A percentile compares a stretch with the other conserved stretches of the same genome.
These are phyloP conservation scores for Neoscelio sp. DNA, from an alignment of 2,888 invertebrate species.

Conservation along the genomic window DNA sequence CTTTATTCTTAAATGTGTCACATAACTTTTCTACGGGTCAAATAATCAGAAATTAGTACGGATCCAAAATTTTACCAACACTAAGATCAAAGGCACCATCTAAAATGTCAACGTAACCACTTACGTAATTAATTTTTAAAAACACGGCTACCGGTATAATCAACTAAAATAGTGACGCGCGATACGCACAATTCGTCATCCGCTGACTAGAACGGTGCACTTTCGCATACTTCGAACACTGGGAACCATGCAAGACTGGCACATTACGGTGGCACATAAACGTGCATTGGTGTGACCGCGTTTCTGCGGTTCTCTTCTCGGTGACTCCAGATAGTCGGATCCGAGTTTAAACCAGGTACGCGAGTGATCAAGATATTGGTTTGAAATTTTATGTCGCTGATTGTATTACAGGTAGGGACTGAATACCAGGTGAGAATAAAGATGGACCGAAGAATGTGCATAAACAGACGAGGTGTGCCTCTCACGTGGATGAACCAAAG, in stretches of 20 bases:
- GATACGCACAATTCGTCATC: constrained; percentile 51
- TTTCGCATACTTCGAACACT: constrained; percentile 35
- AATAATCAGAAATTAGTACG: too few relatives aligned
- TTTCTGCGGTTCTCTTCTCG: constrained; percentile 65
- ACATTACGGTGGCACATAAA: constrained; percentile 43
- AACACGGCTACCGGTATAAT: constrained; percentile 3
- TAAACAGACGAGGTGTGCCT: constrained; percentile 21
- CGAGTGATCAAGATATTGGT: constrained; percentile 3
- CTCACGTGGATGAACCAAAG: constrained; percentile 40
- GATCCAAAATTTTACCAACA: too few relatives aligned
- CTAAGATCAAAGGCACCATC: too few relatives aligned
- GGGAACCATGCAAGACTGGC: constrained; percentile 54
- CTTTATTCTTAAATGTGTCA: too few relatives aligned
- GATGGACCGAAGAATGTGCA: constrained; percentile 15
- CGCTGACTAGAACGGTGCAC: constrained; percentile 52
- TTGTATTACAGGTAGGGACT: not conserved
- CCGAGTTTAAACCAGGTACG: constrained; percentile 4
- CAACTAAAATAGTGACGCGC: constrained; percentile 17
- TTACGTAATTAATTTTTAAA: constrained; percentile 30
- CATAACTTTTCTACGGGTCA: too few relatives aligned
- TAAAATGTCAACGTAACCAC: constrained; percentile 5
- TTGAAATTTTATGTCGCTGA: constrained; percentile 14
- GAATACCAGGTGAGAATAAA: not conserved
- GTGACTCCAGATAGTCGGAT: constrained; percentile 13
- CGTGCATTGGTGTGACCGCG: constrained; percentile 66